Percentiles rank a stretch among this genome's conserved stretches.
These are phyloP conservation scores for Aramus guarauna DNA, from an alignment of 2,113 vertebrate species.

Conservation along the genomic window DNA sequence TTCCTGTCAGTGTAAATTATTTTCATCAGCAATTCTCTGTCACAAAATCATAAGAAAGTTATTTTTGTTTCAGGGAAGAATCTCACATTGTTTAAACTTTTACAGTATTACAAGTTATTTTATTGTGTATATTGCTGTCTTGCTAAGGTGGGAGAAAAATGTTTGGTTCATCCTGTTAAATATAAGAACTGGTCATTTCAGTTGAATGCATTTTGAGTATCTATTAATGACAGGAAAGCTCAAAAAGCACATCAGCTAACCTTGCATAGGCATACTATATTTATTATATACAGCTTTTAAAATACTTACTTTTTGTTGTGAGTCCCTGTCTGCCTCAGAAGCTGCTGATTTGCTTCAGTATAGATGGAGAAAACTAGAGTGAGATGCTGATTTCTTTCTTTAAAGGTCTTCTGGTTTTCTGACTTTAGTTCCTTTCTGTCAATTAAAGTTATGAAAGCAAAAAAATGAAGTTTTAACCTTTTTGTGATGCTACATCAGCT, in stretches of 20 bases:
- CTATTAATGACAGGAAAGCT: not conserved
- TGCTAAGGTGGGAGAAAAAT: not conserved
- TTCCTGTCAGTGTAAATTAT: not conserved
- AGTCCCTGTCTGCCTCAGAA: not conserved
- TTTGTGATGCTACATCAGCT: not conserved
- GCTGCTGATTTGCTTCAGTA: not conserved
- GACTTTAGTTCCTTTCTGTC: not conserved
- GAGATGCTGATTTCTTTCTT: not conserved
- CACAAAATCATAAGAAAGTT: not conserved
- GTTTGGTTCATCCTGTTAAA: not conserved
- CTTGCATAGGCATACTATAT: not conserved
- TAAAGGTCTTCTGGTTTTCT: not conserved
- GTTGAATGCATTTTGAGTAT: not conserved
- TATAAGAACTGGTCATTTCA: not conserved
- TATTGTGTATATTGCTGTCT: not conserved
- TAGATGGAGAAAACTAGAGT: not conserved
- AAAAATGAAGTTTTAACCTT: not conserved
- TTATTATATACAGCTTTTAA: not conserved
- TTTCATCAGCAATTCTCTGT: not conserved
- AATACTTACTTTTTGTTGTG: not conserved
- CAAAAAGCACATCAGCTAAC: not conserved
- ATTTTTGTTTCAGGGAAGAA: not conserved
- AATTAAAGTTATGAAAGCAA: not conserved
- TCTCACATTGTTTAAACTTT: not conserved
- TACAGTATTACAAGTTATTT: not conserved